These are phyloP conservation scores for Emydocephalus ijimae DNA, from an alignment of 2,113 vertebrate genomes.

Conservation along the genomic window DNA sequence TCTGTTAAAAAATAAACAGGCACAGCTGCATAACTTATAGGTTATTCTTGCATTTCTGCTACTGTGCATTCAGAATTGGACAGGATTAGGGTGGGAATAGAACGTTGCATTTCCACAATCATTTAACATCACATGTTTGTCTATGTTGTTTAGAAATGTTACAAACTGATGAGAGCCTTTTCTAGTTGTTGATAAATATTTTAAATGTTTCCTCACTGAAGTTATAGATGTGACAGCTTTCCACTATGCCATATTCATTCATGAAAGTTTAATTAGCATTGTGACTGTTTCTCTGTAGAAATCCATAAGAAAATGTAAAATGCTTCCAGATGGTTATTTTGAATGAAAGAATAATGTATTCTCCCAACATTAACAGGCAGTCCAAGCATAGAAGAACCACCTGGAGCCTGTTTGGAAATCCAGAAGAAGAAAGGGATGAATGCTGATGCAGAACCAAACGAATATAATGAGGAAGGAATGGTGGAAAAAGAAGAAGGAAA, in stretches of 20 bases:
- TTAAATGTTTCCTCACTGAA: conserved; percentile 49
- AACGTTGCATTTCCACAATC: conserved; percentile 30
- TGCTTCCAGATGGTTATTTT: conserved; percentile 52
- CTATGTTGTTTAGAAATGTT: conserved; percentile 21
- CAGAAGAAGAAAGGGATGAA: not conserved
- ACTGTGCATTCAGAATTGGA: conserved; percentile 31
- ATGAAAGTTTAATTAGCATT: conserved; percentile 64
- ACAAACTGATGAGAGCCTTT: conserved; percentile 42
- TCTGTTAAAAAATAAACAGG: conserved; percentile 11
- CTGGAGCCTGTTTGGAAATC: not conserved
- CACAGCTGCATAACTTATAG: not conserved
- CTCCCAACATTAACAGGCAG: conserved; percentile 43
- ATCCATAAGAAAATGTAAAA: conserved; percentile 46
- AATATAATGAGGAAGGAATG: not conserved
- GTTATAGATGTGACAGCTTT: conserved; percentile 52
- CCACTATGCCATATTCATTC: conserved; percentile 34
- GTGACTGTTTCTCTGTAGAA: conserved; percentile 46
- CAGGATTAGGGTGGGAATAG: not conserved
- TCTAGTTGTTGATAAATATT: conserved; percentile 56
- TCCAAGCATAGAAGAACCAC: conserved; percentile 21
- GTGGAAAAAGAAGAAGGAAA: conserved; percentile 38
- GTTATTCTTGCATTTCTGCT: conserved; percentile 14
- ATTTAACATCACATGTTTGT: not conserved
- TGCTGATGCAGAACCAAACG: not conserved
- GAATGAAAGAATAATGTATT: conserved; percentile 48